These are phyloP conservation scores for Acronicta leporina DNA, from an alignment of 2,888 invertebrate genomes.

Conservation along the genomic window DNA sequence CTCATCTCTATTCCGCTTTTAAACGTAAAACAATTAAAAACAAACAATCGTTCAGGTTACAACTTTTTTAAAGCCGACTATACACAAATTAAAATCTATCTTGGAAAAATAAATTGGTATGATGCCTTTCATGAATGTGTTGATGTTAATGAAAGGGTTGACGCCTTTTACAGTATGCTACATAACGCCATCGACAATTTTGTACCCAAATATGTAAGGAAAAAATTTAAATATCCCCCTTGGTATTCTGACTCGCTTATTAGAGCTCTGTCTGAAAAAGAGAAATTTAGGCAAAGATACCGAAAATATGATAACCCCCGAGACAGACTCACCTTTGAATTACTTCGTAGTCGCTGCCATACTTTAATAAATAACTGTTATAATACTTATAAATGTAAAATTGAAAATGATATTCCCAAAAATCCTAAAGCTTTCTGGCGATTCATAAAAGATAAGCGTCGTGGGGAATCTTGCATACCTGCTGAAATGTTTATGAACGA, in stretches of 20 bases:
- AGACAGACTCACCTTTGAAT: constrained; percentile 3
- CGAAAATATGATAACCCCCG: constrained; percentile 5
- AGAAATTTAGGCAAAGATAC: background rate
- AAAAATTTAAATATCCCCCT: constrained; percentile 9
- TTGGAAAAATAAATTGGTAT: constrained; percentile 8
- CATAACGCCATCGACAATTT: background rate
- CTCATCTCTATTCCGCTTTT: constrained; percentile 4
- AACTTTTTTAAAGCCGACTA: too few relatives aligned
- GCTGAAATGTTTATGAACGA: background rate
- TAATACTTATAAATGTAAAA: too few relatives aligned
- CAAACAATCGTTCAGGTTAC: too few relatives aligned
- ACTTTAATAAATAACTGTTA: too few relatives aligned
- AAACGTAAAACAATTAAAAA: too few relatives aligned
- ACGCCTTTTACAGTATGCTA: constrained; percentile 7
- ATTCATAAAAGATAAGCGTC: too few relatives aligned
- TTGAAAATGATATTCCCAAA: too few relatives aligned
- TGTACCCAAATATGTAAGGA: constrained; percentile 5
- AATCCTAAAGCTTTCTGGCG: too few relatives aligned
- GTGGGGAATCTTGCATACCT: background rate
- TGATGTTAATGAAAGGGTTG: constrained; percentile 6
- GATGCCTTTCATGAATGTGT: constrained; percentile 4
- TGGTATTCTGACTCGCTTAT: constrained; percentile 4
- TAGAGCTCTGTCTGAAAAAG: constrained; percentile 2
- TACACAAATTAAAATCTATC: background rate
- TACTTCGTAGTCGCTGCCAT: constrained; percentile 6